Percentiles rank a stretch among this genome's conserved stretches.
Evolutionary conservation across 2,797 vertebrate genomes (phyloP).

Genomic region (Ambastaia sidthimunki): DNA sequence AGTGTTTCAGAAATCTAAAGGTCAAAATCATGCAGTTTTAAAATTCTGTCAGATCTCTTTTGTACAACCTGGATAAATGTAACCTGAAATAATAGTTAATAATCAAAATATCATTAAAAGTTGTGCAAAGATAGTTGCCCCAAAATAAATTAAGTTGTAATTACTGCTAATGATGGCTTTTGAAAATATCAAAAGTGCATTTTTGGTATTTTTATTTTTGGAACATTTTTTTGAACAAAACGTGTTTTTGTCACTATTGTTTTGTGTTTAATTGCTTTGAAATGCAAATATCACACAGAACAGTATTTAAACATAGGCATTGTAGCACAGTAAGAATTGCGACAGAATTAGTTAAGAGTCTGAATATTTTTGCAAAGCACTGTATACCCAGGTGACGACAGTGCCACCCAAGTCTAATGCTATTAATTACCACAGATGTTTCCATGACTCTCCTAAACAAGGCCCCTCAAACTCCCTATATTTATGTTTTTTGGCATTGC

Average conservation of each 20-base stretch:
- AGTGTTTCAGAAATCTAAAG: not conserved
- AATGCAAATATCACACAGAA: not conserved
- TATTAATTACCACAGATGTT: conserved; percentile 83
- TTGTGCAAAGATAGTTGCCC: too few species aligned
- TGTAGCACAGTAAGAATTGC: conserved; percentile 39
- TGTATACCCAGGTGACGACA: conserved; percentile 71
- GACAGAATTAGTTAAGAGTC: conserved; percentile 47
- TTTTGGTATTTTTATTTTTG: too few species aligned
- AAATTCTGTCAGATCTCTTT: not conserved
- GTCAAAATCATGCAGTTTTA: not conserved
- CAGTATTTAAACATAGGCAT: not conserved
- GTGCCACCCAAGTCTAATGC: conserved; percentile 74
- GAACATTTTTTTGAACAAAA: too few species aligned
- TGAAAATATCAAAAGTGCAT: too few species aligned
- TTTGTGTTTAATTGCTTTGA: not conserved
- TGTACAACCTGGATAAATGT: too few species aligned
- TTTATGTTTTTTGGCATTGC: conserved; percentile 83
- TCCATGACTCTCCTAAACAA: conserved; percentile 73
- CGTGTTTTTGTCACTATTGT: too few species aligned
- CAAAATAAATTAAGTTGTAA: too few species aligned
- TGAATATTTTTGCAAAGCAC: conserved; percentile 29
- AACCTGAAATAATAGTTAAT: not conserved
- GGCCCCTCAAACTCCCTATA: conserved; percentile 70
- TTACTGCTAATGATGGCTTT: not conserved
- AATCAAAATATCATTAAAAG: not conserved